Base-by-base conservation (phyloP, 2,888 invertebrate species). In the Philereme transversata region DNA sequence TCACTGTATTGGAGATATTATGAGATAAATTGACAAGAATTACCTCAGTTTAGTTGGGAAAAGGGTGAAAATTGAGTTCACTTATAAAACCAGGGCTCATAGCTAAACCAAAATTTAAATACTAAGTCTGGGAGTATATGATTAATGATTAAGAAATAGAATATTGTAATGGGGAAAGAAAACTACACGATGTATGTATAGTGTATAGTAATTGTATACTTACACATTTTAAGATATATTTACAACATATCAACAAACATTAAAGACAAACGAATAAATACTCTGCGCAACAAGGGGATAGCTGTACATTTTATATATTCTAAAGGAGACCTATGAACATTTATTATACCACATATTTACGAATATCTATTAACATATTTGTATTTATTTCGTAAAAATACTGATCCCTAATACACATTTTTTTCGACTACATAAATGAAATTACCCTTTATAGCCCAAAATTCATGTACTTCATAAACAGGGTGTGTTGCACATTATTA, bases 181-280 rank as follows among this genome's bases (percentile, higher is more conserved):
- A 69, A 69, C 51, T 41, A 56, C 58, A 53, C 41, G 0, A 4
- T 48, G 38, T 51, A 60, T 46, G 51, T 62, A 58, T 43, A 52
- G 57, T 59, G 58, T 64, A 57, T 63, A 63, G 46, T 60, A 38
- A 50, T 65, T 68, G 67, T 67, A 65, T 58, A 66, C 62, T 60
- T 51, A 65, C 60, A 65, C 62, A 61, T 65, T 62, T 60, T 48
- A 82, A 81, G 81, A 71, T 78, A 75, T 88, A 90, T 88, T 85
- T 90, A 90, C 89, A 90, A 81, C 80, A 83, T 84, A 83, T 84
- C 79, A 90, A 89, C 87, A 86, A 81, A 81, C 62, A 63, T 56
- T 64, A 54, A 61, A 63, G 55, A 64, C 61, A 60, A 68, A 65
- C 58, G 49, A 22, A 64, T 59, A 67, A 60, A 68, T 70, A 64